Base-by-base conservation (phyloP, 1,140 invertebrate species). In the Drosophila navojoa region DNA sequence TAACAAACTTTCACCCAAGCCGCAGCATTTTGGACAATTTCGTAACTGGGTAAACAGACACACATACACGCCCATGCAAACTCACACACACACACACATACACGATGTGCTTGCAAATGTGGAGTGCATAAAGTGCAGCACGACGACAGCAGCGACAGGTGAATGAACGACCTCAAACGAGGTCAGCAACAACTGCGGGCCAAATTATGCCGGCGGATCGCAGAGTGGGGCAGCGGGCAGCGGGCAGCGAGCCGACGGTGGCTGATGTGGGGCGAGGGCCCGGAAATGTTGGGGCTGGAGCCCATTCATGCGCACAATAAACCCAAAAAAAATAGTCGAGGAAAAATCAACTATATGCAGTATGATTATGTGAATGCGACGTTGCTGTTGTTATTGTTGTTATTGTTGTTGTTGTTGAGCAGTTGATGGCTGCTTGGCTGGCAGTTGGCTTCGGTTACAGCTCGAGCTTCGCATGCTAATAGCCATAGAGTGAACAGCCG, bases 101-200 rank as follows among this genome's bases (percentile, higher is more conserved):
- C n/a, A 62, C n/a, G 6, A 32, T 71, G 67, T 63, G 62, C 71
- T 81, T 81, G 82, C 82, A 86, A 82, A 87, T 87, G 82, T 87
- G 61, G 76, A 86, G 82, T 86, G 82, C 82, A 86, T 76, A 77
- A 87, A 86, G 66, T 86, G 82, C 82, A 87, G 82, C 66, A 35
- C 53, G 54, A 38, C 62, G 47, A 68, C 63, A 44, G 40, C 82
- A 70, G 77, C 85, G 84, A 89, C 85, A 89, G 82, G 89, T 87
- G 82, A 90, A 91, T 79, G 89, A 90, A 90, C 87, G 87, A 90
- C 87, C 87, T 90, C 89, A 90, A 90, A 90, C 77, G 87, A 90
- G 87, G 87, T 89, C 82, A 90, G 61, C 76, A 72, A 25, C 64
- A 76, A 72, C 79, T 66, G 49, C 60, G 49, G 68, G 72, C 68